A percentile compares a stretch with the other conserved stretches of the same genome.
Conservation (phyloP, 2,113 vertebrate species). For the Onychostoma macrolepis region DNA sequence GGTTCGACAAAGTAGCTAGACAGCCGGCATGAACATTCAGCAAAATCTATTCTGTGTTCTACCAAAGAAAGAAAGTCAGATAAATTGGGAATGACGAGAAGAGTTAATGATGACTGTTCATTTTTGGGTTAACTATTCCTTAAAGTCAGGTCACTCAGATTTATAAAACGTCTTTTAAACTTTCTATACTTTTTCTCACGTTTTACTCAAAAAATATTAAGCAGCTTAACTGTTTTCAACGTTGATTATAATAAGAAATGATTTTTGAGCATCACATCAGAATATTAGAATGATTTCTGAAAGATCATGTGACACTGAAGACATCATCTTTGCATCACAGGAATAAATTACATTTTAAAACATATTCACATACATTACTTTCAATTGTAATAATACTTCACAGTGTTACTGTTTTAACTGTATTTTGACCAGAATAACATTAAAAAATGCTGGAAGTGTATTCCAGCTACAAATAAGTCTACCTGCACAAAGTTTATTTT, state of each 20-base stretch:
- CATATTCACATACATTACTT: not conserved
- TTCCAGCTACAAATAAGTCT: no score
- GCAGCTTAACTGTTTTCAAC: not conserved
- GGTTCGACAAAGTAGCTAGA: no score
- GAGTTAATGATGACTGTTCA: no score
- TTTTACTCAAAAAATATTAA: not conserved
- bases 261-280: not conserved
- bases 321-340: not conserved
- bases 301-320: not conserved
- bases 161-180: not conserved
- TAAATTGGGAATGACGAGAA: no score
- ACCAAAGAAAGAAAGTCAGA: no score
- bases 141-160: not conserved
- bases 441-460: not conserved
- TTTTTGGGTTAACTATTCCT: no score
- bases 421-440: not conserved
- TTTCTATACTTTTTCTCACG: not conserved
- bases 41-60: no score
- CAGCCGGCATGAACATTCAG: no score
- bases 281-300: not conserved
- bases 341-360: not conserved
- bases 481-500: no score
- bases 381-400: not conserved
- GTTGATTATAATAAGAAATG: not conserved
- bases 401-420: not conserved